A percentile compares a stretch with the other conserved stretches of the same genome.
phyloP scores from a whole-genome alignment of 2,113 vertebrate genomes.

The Uria lomvia region DNA sequence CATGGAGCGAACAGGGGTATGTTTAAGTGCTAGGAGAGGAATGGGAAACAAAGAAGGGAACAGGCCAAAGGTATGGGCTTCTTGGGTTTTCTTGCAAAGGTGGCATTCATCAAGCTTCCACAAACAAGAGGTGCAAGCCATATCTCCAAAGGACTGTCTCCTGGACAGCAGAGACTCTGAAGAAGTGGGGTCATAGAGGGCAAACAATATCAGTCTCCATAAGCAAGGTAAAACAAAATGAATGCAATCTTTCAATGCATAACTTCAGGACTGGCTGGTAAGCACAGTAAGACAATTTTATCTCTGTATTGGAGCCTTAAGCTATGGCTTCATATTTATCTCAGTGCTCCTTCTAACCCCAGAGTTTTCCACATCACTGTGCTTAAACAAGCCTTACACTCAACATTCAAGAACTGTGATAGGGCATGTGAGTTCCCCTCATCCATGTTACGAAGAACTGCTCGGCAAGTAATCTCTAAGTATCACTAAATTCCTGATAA shows the following conservation, averaged over 20 bases:
- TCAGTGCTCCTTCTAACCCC: neutral
- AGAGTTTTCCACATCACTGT: neutral
- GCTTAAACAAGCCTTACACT: neutral
- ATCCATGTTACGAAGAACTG: neutral
- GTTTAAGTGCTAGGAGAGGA: neutral
- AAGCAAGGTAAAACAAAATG: neutral
- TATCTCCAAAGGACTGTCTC: neutral
- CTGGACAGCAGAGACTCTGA: neutral
- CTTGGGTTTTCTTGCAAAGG: neutral
- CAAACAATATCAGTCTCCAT: neutral
- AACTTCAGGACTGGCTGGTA: neutral
- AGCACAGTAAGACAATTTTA: neutral
- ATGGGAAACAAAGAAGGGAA: neutral
- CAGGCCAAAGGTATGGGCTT: neutral
- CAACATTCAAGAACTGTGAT: neutral
- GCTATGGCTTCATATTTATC: neutral
- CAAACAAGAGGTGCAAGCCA: rapidly evolving
- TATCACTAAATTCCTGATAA: conserved; percentile 34
- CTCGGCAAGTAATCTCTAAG: neutral
- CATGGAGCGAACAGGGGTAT: neutral
- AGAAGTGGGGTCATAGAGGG: neutral
- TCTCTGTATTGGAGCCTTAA: neutral
- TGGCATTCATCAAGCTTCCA: neutral
- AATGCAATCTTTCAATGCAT: neutral
- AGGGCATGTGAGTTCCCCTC: neutral